Evolutionary conservation across 64 coral and sea anemone species (phyloP).

Genomic region (Anthopleura sola): DNA sequence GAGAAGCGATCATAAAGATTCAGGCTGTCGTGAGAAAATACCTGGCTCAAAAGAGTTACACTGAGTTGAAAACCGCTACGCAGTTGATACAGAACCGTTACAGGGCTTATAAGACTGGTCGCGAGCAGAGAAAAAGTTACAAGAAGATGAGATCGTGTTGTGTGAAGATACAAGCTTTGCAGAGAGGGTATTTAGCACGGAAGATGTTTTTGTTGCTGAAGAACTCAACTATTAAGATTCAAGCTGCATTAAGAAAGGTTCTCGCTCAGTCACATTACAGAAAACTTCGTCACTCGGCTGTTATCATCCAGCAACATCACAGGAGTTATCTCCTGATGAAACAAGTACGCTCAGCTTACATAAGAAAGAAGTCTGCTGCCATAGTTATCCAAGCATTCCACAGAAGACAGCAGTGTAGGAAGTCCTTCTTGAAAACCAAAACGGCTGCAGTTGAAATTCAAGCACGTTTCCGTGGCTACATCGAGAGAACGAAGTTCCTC

Average conservation of each 20-base stretch:
- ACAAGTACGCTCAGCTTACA: neutral
- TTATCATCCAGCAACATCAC: constrained; percentile 24
- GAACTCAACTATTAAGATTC: constrained; percentile 30
- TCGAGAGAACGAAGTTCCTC: constrained; percentile 48
- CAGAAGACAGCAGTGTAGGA: constrained; percentile 27
- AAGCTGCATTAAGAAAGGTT: constrained; percentile 31
- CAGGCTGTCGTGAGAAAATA: constrained; percentile 51
- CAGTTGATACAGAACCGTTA: constrained; percentile 56
- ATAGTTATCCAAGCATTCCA: constrained; percentile 62
- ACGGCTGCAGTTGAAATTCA: constrained; percentile 49
- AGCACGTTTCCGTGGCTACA: constrained; percentile 30
- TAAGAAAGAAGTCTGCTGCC: constrained; percentile 23
- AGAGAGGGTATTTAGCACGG: constrained; percentile 36
- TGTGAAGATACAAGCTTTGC: constrained; percentile 57
- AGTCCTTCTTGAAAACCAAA: constrained; percentile 25
- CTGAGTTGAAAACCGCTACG: neutral
- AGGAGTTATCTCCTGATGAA: constrained; percentile 25
- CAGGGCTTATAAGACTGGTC: constrained; percentile 40
- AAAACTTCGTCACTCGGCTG: neutral
- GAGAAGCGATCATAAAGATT: constrained; percentile 29
- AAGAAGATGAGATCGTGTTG: constrained; percentile 35
- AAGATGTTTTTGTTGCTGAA: constrained; percentile 14
- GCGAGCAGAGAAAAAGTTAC: constrained; percentile 42
- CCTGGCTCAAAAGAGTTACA: neutral
- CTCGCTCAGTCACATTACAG: constrained; percentile 19